phyloP scores from a whole-genome alignment of 2,888 invertebrate genomes.

The Diploptera punctata region DNA sequence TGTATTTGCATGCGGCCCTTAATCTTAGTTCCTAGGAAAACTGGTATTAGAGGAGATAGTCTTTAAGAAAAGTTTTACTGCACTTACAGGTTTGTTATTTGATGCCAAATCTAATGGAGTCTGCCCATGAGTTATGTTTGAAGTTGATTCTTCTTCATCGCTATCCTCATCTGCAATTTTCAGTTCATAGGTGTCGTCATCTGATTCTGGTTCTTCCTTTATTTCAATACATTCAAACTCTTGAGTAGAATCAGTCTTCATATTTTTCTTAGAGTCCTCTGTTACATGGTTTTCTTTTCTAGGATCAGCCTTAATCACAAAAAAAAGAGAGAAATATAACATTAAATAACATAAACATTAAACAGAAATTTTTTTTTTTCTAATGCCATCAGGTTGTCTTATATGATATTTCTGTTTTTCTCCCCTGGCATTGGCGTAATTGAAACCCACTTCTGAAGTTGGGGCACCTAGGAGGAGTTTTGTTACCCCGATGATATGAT shows the following conservation, averaged over 20 bases:
- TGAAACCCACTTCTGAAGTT: no score
- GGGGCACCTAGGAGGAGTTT: no score
- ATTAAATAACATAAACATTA: no score
- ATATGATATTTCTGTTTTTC: no score
- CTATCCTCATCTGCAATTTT: slow-evolving; percentile 50
- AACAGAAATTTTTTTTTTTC: no score
- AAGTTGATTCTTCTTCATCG: slow-evolving; percentile 17
- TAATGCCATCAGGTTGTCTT: no score
- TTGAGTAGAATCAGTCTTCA: neutral
- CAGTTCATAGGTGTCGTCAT: slow-evolving; percentile 18
- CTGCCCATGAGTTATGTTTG: slow-evolving; percentile 44
- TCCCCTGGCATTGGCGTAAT: no score
- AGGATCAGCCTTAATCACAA: slow-evolving; percentile 12
- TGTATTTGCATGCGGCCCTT: no score
- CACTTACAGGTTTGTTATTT: slow-evolving; percentile 50
- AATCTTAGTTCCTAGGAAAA: no score
- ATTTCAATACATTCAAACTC: slow-evolving; percentile 8
- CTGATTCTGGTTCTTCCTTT: slow-evolving; percentile 23
- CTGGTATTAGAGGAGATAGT: no score
- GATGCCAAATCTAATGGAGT: slow-evolving; percentile 56
- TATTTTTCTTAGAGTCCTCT: slow-evolving; percentile 42
- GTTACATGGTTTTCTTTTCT: slow-evolving; percentile 43
- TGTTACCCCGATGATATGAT: no score
- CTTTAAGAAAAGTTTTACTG: neutral
- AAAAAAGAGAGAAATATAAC: no score